Conservation (phyloP, 2,797 vertebrate genomes). For the Oreochromis mossambicus region DNA sequence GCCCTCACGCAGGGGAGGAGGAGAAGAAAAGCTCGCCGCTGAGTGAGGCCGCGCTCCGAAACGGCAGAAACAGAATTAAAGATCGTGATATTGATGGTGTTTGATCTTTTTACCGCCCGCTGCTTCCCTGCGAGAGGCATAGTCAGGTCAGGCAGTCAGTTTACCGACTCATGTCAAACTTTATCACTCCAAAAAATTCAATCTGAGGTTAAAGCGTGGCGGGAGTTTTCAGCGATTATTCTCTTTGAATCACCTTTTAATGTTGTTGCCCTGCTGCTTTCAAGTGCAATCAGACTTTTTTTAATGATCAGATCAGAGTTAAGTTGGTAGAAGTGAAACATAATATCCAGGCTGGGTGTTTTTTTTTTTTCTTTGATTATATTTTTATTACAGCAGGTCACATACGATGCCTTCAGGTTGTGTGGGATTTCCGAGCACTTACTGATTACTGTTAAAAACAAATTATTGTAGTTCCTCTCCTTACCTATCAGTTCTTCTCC, state of each 20-base stretch:
- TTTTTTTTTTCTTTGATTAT: not conserved
- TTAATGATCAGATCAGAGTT: not conserved
- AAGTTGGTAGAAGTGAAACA: not conserved
- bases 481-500: not conserved
- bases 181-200: not conserved
- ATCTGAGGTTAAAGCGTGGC: not conserved
- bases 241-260: not conserved
- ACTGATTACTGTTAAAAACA: not conserved
- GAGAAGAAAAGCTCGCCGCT: not conserved
- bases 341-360: not conserved
- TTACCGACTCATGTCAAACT: not conserved
- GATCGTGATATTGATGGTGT: not conserved
- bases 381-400: not conserved
- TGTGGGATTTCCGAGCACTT: not conserved
- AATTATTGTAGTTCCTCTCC: not conserved
- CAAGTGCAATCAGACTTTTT: not conserved
- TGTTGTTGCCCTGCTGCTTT: conserved; percentile 2
- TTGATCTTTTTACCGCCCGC: conserved; percentile 10
- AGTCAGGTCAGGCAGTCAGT: not conserved
- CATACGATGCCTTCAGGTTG: not conserved
- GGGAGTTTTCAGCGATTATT: not conserved
- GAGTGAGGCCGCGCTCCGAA: not conserved
- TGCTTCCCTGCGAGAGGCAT: not conserved
- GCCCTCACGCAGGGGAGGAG: conserved; percentile 5
- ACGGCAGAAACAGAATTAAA: not conserved